Evolutionary conservation across 1,140 invertebrate genomes (phyloP), one percentile per base, ranked within the genome.

Genomic region (Plodia interpunctella): DNA sequence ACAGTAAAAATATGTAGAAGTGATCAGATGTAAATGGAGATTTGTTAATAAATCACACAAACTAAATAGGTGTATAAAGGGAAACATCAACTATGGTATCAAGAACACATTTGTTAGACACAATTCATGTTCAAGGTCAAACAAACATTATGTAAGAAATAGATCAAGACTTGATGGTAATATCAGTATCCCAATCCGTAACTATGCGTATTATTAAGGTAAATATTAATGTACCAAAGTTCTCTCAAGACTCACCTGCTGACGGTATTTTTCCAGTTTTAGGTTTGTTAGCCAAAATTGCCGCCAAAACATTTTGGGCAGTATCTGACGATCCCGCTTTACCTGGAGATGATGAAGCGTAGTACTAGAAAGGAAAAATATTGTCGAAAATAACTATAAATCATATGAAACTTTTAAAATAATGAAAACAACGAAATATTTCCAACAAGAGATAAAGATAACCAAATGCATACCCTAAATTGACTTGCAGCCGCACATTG

Each of bases 221-320:
- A 32, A 32, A 32, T 50, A 15, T 55, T 30, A 49, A 49, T 35
- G 38, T 44, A 32, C 11, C 11, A 10, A 6, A 9, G 11, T 51
- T n/a, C 53, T 25, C 20, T 21, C 10, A 25, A 1, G n/a, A 74
- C 85, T 82, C 78, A 90, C 90, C 89, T 75, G 84, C 78, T 64
- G 87, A 83, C 64, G 87, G 86, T 66, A 89, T 88, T 85, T 89
- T 90, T 25, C 81, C 82, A 63, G 80, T 83, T 76, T 89, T 90
- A n/a, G 85, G 86, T 75, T 79, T 87, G 71, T 88, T 90, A 59
- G 79, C 80, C 74, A 90, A 83, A 56, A 90, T 83, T 13, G 85
- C 84, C 60, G 90, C 86, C 70, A 90, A 76, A 54, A 90, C 81
- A 83, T 89, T 89, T 80, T 90, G 89, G 2, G 86, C 88, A 5